phyloP scores from a whole-genome alignment of 2,113 vertebrate species.

The Coracopsis vasa region DNA sequence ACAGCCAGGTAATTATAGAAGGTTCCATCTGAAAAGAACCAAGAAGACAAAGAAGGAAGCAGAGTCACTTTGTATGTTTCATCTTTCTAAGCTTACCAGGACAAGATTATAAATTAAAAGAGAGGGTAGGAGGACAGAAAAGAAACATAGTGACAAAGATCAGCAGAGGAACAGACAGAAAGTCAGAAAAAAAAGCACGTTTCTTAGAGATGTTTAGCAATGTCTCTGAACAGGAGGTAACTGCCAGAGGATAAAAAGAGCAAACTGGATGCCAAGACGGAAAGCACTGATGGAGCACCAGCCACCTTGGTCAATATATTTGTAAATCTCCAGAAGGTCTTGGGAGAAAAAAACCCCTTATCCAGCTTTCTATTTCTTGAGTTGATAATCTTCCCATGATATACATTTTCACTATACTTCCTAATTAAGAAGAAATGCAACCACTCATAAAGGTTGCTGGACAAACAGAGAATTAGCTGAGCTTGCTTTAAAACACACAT shows the following conservation, averaged over 20 bases:
- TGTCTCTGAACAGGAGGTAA: neutral
- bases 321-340: slow-evolving; percentile 25
- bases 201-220: neutral
- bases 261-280: neutral
- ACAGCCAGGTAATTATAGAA: neutral
- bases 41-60: neutral
- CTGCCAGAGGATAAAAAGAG: neutral
- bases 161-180: neutral
- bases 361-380: neutral
- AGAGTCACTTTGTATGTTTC: neutral
- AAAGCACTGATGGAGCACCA: neutral
- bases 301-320: neutral
- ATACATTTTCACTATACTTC: slow-evolving; percentile 23
- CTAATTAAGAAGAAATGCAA: neutral
- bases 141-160: neutral
- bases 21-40: neutral
- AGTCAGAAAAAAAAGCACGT: neutral
- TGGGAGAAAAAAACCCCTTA: neutral
- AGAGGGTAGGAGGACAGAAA: neutral
- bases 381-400: neutral
- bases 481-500: neutral
- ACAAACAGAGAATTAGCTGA: neutral
- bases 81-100: neutral
- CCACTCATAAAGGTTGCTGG: neutral
- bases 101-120: neutral